These are phyloP conservation scores for Aphelenchoides avenae DNA, from an alignment of 1,140 invertebrate species.

Conservation along the genomic window DNA sequence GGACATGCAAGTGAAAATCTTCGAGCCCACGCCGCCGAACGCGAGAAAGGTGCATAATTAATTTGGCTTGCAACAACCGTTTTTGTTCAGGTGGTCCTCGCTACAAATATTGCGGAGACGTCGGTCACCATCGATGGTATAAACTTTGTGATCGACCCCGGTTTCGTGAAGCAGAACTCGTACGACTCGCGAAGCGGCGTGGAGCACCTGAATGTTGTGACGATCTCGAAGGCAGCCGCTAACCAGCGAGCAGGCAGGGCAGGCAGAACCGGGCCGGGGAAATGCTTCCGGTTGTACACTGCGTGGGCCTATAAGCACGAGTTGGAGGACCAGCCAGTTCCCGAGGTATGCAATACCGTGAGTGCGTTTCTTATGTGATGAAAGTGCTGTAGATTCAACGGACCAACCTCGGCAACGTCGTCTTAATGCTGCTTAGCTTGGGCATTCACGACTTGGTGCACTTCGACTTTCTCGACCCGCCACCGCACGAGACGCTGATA, in stretches of 20 bases:
- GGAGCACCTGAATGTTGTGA: conserved; percentile 94
- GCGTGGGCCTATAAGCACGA: conserved; percentile 93
- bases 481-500: conserved; percentile 90
- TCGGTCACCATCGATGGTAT: conserved; percentile 99
- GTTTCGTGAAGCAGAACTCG: conserved; percentile 96
- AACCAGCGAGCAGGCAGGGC: conserved; percentile 88
- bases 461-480: conserved; percentile 97
- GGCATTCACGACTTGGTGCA: conserved; percentile 94
- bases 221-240: conserved; percentile 92
- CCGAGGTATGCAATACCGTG: conserved; percentile 73
- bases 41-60: conserved; percentile 80
- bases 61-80: no score
- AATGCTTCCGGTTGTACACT: conserved; percentile 94
- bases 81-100: conserved; percentile 82
- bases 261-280: conserved; percentile 78
- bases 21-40: conserved; percentile 86
- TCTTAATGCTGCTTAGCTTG: conserved; percentile 88
- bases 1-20: conserved; percentile 97
- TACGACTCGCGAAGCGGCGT: conserved; percentile 96
- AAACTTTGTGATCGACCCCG: conserved; percentile 97
- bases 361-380: conserved; percentile 45
- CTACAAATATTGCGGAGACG: conserved; percentile 94
- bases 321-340: conserved; percentile 93
- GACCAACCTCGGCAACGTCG: conserved; percentile 95
- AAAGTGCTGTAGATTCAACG: conserved; percentile 90